Base-by-base conservation (phyloP, 23 tunicate species). In the Corella eumyota region DNA sequence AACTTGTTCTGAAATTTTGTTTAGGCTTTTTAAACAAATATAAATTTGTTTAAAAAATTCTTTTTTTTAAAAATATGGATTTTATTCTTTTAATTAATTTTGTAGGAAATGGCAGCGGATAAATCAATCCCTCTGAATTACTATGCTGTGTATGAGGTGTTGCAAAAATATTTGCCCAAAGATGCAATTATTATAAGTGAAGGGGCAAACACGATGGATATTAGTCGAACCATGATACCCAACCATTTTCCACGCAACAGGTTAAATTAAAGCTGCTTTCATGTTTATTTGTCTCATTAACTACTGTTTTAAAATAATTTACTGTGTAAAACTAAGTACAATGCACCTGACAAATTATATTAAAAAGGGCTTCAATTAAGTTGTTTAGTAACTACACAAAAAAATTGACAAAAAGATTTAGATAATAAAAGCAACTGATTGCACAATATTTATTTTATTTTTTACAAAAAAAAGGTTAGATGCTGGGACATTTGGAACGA, bases 161-260 rank as follows among this genome's bases (percentile, higher is more conserved):
- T 88, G 4, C 58, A 78, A 62, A 50, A 68, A 40, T 67, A 68
- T 15, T 54, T 88, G 25, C 80, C 96, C 15, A 53, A 60, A 36
- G 80, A 88, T 36, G 51, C 58, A 33, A 62, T 70, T 48, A 65
- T 79, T 19, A 67, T 88, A 3, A 75, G 96, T 34, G 96, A 88
- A 68, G 96, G 96, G 6, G 82, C 96, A 50, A 88, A 88, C 48
- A 88, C 96, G 20, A 88, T 88, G 96, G 96, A 88, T 36, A 88
- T 88, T 36, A 75, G 96, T 32, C 55, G 95, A 20, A 70, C 83
- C 29, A 69, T 75, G 73, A 84, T 84, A 24, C 61, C 63, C 33
- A 84, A 84, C 64, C 56, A 57, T 50, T 64, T 68, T 24, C 94
- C 94, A 22, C 59, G 83, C 45, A 77, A 70, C 55, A 63, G 94